Base-by-base conservation (phyloP, 2,797 vertebrate genomes). In the Rallus crepitans region DNA sequence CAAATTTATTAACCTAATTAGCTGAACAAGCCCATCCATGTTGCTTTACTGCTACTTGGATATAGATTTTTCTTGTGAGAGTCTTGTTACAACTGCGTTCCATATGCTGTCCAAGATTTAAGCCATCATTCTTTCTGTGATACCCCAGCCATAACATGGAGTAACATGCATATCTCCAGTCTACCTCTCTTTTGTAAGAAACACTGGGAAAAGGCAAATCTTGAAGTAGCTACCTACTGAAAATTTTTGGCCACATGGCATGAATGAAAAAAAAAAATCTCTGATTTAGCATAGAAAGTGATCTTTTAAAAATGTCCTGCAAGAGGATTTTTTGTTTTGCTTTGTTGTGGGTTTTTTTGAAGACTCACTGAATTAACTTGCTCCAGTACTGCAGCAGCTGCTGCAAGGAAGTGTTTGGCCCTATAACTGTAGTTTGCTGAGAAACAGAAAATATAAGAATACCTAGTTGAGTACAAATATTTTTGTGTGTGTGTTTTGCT, bases 391-490 rank as follows among this genome's bases (percentile, higher is more conserved):
- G 8, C 27, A 69, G 25, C 53, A 80, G 31, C 18, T 80, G 18
- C 39, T 40, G 20, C 63, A 50, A 5, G n/a, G 45, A 70, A 66
- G 6, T 30, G 8, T 63, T 70, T 50, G 19, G 23, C 21, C 21
- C n/a, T 50, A 0, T 64, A 10, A 25, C 18, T 19, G 60, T 45
- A 10, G 8, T 93, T 90, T 50, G 14, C 59, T 84, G 31, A 87
- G 47, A 55, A 92, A 47, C 16, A 84, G 37, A 65, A 87, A 75
- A 42, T n/a, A 31, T 0, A 3, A 52, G 20, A 81, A 78, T 61
- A 11, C 5, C 3, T 87, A 8, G 10, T 27, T 69, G 31, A 90
- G 7, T 52, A 7, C 0, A 0, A 69, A 5, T 66, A 8, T 11
- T 86, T 83, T 30, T 89, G 4, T 59, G 7, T 66, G 7, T 66